Percentiles rank a stretch among this genome's conserved stretches.
These are phyloP conservation scores for Eupeodes latifasciatus DNA, from an alignment of 2,888 invertebrate species.

Conservation along the genomic window DNA sequence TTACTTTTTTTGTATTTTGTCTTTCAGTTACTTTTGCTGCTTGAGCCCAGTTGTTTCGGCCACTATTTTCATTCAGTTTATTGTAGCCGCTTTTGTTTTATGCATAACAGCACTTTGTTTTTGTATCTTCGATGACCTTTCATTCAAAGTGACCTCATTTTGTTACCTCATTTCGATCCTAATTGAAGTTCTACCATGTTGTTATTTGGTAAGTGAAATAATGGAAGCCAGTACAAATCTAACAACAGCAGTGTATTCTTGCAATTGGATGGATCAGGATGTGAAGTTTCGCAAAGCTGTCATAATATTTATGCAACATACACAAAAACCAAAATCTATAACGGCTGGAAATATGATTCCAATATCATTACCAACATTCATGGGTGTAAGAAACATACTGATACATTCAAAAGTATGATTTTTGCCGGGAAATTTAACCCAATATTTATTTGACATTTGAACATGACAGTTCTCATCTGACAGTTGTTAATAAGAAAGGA, in stretches of 20 bases:
- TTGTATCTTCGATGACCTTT: constrained; percentile 65
- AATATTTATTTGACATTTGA: neutral
- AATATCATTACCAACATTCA: constrained; percentile 78
- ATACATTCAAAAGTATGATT: neutral
- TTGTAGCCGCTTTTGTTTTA: constrained; percentile 75
- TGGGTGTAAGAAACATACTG: constrained; percentile 68
- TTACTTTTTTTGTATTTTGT: neutral
- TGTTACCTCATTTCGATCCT: constrained; percentile 73
- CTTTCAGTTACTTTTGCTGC: constrained; percentile 77
- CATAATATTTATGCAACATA: constrained; percentile 79
- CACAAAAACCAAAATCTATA: constrained; percentile 75
- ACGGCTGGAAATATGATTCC: constrained; percentile 78
- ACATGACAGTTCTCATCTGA: too few relatives aligned
- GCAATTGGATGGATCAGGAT: constrained; percentile 79
- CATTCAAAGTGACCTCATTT: constrained; percentile 63
- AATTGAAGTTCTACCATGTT: constrained; percentile 77
- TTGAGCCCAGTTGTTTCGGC: constrained; percentile 76
- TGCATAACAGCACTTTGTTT: constrained; percentile 77
- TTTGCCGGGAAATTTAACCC: too few relatives aligned
- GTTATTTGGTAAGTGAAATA: constrained; percentile 77
- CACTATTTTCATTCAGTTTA: constrained; percentile 77
- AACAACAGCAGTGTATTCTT: constrained; percentile 78
- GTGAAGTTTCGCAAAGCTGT: constrained; percentile 77
- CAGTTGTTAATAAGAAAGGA: too few relatives aligned
- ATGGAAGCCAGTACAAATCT: constrained; percentile 74